A percentile compares a stretch with the other conserved stretches of the same genome.
Conservation (phyloP, 1,140 invertebrate genomes). For the Drosophila triauraria region DNA sequence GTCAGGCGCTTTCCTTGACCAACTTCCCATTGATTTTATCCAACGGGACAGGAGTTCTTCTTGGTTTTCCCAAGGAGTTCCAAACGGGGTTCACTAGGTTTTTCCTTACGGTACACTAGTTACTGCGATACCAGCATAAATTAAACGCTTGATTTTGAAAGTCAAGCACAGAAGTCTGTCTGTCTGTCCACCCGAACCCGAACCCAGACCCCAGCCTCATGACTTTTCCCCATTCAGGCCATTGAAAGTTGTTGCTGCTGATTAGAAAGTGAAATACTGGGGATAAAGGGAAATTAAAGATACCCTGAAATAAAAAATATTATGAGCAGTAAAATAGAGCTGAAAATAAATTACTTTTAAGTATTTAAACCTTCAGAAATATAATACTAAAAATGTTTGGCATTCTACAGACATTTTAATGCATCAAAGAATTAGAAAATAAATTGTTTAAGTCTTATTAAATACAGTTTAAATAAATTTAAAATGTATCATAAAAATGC, state of each 20-base stretch:
- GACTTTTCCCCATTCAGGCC: conserved; percentile 37
- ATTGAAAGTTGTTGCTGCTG: conserved; percentile 60
- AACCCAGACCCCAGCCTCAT: neutral
- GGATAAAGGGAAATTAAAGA: neutral
- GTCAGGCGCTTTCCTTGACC: conserved; percentile 12
- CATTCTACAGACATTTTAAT: neutral
- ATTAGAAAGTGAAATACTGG: conserved; percentile 74
- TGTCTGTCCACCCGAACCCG: neutral
- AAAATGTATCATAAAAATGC: neutral
- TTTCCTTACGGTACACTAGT: conserved; percentile 44
- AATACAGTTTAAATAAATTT: neutral
- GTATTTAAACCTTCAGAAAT: neutral
- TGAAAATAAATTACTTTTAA: too few species aligned
- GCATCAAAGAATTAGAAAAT: too few species aligned
- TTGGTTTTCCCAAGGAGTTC: conserved; percentile 1
- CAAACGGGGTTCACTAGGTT: conserved; percentile 27
- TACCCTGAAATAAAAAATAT: neutral
- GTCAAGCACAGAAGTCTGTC: conserved; percentile 61
- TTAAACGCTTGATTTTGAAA: conserved; percentile 69
- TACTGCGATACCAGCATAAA: conserved; percentile 69
- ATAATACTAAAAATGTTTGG: fast-evolving
- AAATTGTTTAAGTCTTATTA: too few species aligned
- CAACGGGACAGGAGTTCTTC: neutral
- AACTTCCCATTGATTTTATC: conserved; percentile 39
- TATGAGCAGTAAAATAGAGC: too few species aligned